phyloP scores from a whole-genome alignment of 2,797 vertebrate species.

The Geotrypetes seraphini region DNA sequence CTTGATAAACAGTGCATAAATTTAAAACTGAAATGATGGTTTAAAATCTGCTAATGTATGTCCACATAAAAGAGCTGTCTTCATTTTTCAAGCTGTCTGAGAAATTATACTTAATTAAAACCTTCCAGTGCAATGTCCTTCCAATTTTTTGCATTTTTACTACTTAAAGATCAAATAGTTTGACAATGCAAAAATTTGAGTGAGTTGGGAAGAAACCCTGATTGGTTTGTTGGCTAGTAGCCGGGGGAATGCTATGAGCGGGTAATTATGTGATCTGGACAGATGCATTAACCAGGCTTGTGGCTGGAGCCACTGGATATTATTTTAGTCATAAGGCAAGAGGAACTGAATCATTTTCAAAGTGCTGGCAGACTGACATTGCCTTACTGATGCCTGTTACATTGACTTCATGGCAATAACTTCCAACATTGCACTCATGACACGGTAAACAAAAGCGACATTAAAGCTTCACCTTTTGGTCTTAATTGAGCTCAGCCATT shows the following conservation, averaged over 20 bases:
- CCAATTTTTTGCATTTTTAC: slow-evolving; percentile 55
- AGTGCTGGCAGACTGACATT: slow-evolving; percentile 55
- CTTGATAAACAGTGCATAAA: background rate
- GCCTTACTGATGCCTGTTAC: slow-evolving; percentile 55
- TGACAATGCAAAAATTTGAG: slow-evolving; percentile 69
- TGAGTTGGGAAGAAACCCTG: slow-evolving; percentile 60
- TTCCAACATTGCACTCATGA: slow-evolving; percentile 58
- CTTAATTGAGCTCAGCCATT: slow-evolving; percentile 48
- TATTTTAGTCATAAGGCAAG: slow-evolving; percentile 73
- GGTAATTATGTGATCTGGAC: slow-evolving; percentile 80
- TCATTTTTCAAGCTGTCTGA: slow-evolving; percentile 55
- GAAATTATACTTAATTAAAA: slow-evolving; percentile 59
- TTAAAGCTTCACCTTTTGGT: slow-evolving; percentile 61
- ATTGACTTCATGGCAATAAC: slow-evolving; percentile 57
- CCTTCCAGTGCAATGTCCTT: slow-evolving; percentile 46
- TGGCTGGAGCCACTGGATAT: slow-evolving; percentile 81
- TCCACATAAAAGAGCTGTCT: slow-evolving; percentile 49
- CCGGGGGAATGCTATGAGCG: slow-evolving; percentile 76
- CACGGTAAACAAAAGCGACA: slow-evolving; percentile 67
- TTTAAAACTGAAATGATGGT: background rate
- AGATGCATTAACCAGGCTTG: slow-evolving; percentile 87
- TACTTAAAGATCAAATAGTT: slow-evolving; percentile 75
- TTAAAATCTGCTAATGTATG: background rate
- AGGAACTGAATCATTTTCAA: slow-evolving; percentile 66
- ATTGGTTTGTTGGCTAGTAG: slow-evolving; percentile 71